A percentile compares a stretch with the other conserved stretches of the same genome.
phyloP scores from a whole-genome alignment of 2,797 vertebrate genomes.

The Manis pentadactyla region DNA sequence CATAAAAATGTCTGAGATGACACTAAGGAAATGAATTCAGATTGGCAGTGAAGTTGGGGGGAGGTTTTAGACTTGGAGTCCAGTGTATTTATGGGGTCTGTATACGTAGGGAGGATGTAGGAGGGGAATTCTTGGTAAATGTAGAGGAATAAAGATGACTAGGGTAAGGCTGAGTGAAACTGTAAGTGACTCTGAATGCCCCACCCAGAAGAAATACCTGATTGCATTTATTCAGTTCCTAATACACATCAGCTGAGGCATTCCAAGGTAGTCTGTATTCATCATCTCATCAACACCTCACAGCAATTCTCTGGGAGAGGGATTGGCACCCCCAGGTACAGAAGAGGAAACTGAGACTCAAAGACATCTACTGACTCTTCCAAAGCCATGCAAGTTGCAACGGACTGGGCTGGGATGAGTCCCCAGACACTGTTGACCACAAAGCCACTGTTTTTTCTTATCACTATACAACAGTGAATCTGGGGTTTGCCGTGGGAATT shows the following conservation, averaged over 20 bases:
- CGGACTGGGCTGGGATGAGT: not conserved
- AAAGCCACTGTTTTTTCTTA: not conserved
- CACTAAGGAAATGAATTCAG: not conserved
- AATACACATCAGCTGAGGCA: not conserved
- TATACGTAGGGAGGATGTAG: not conserved
- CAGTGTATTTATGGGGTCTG: not conserved
- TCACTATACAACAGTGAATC: not conserved
- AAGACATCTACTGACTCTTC: not conserved
- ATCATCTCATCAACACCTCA: not conserved
- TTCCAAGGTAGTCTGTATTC: not conserved
- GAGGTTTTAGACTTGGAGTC: not conserved
- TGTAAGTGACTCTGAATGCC: not conserved
- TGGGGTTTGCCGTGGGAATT: not conserved
- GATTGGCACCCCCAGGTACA: not conserved
- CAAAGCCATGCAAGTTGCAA: not conserved
- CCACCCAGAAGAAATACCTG: not conserved
- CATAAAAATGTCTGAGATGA: not conserved
- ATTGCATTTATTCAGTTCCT: not conserved
- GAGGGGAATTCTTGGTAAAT: not conserved
- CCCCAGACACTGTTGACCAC: not conserved
- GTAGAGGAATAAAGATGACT: not conserved
- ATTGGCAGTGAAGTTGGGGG: not conserved
- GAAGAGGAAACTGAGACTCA: not conserved
- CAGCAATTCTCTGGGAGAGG: not conserved
- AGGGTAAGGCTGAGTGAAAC: not conserved